These are phyloP conservation scores for Chromobotia macracanthus DNA, from an alignment of 2,797 vertebrate species.

Conservation along the genomic window DNA sequence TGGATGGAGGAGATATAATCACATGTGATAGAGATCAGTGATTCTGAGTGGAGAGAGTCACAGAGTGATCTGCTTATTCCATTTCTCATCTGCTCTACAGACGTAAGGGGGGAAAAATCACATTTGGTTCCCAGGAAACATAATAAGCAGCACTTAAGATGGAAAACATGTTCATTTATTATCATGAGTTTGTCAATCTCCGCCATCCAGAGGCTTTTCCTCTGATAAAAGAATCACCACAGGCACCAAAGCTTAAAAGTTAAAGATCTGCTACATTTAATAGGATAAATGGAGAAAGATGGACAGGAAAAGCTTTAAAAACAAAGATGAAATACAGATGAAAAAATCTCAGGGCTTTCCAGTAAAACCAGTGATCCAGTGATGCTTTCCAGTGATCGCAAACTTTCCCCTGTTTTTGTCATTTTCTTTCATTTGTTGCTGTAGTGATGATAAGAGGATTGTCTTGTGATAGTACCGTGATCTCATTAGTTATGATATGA, in stretches of 20 bases:
- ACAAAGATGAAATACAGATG: conserved; percentile 20
- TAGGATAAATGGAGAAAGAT: conserved; percentile 46
- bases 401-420: too few relatives aligned
- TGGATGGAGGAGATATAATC: conserved; percentile 51
- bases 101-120: conserved; percentile 74
- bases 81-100: conserved; percentile 68
- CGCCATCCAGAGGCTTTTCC: conserved; percentile 56
- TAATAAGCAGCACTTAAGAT: conserved; percentile 76
- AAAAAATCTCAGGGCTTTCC: neutral
- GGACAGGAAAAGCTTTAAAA: conserved; percentile 24
- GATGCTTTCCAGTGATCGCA: too few relatives aligned
- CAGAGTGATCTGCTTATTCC: conserved; percentile 68
- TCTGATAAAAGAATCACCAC: conserved; percentile 60
- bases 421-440: neutral
- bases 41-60: conserved; percentile 65
- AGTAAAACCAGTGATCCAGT: too few relatives aligned
- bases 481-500: too few relatives aligned
- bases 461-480: too few relatives aligned
- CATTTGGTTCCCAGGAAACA: conserved; percentile 74
- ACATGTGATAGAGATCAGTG: conserved; percentile 57
- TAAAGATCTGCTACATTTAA: conserved; percentile 33
- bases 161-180: conserved; percentile 79
- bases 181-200: conserved; percentile 65
- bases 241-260: conserved; percentile 35
- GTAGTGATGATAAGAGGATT: too few relatives aligned